Base-by-base conservation (phyloP, 2,797 vertebrate genomes). In the Balearica regulorum region DNA sequence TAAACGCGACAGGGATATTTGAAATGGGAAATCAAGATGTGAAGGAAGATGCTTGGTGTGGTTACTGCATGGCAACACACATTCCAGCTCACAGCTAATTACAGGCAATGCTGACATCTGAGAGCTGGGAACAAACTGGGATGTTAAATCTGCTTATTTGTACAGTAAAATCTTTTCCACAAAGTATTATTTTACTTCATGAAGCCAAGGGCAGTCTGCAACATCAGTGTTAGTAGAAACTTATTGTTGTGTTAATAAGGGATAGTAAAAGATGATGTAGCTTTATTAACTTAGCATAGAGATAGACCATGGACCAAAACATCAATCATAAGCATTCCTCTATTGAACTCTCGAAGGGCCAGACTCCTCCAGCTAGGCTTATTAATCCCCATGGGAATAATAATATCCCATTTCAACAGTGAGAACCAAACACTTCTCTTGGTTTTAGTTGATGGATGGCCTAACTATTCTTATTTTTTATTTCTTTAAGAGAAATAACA, bases 341-440 rank as follows among this genome's bases (percentile, higher is more conserved):
- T 51, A 51, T 24, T 94, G 94, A 96, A 91, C 96, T 95, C 93
- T 91, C 12, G 3, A 88, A 85, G 85, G 78, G 84, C 82, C 89
- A 93, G 89, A 77, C 80, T 94, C 71, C 94, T 95, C 89, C 94
- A 94, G 76, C 61, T 78, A 86, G 69, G 49, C 65, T 94, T 96
- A 96, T 91, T 94, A 96, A 93, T 87, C 68, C 94, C 58, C 72
- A 72, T 9, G 51, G 76, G 96, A 93, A 91, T 83, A 91, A 90
- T 92, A 95, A 94, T 94, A 96, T 78, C 87, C 89, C 76, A 73
- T 96, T 94, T 97, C 96, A 97, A 87, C 87, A 93, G 80, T 92
- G 85, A 94, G 93, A 97, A 95, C 83, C 53, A 93, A 96, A 85
- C 28, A 71, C 62, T 93, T 91, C 86, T 92, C 95, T 90, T 89